Base-by-base conservation (phyloP, 2,113 vertebrate species). In the Thryonomys swinderianus region DNA sequence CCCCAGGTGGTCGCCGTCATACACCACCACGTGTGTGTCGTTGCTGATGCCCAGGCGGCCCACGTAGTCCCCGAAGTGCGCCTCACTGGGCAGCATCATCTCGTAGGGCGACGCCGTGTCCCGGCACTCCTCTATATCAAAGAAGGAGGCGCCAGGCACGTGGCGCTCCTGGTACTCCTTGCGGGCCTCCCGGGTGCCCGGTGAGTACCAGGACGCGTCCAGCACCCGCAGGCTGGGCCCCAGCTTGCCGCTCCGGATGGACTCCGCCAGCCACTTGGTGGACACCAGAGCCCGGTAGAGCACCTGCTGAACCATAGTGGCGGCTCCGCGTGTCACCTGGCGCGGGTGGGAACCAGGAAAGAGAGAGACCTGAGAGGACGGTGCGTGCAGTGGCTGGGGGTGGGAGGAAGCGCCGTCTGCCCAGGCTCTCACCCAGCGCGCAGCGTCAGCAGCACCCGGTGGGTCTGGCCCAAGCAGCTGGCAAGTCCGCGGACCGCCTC, bases 131-230 rank as follows among this genome's bases (percentile, higher is more conserved):
- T 99, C 99, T 7, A 99, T 99, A 83, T 99, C 98, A 53, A 99
- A 99, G 93, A 99, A 99, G 8, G 98, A 98, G 7, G 99, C 98
- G 0, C 99, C 99, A 0, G 99, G 99, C 5, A 99, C 98, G 82
- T 99, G 99, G n/a, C 94, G 96, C 93, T 99, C 98, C 12, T 62
- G 81, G 90, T 99, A 99, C 94, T 99, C 99, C 30, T 98, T 98
- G 45, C 92, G 97, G 9, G 99, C 98, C 7, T 99, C 95, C 5
- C 99, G 98, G 2, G 98, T 94, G 85, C 98, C 98, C 0, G 99
- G 99, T 0, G 99, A 97, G 94, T 99, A 99, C 99, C 99, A 99
- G 4, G 99, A 99, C 0, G 98, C 96, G n/a, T 99, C 99, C 53
- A 99, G 98, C 0, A 99, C 95, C 25, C 99, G 97, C 62, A 99